phyloP scores from a whole-genome alignment of 1,140 invertebrate species.

The Trissolcus basalis region DNA sequence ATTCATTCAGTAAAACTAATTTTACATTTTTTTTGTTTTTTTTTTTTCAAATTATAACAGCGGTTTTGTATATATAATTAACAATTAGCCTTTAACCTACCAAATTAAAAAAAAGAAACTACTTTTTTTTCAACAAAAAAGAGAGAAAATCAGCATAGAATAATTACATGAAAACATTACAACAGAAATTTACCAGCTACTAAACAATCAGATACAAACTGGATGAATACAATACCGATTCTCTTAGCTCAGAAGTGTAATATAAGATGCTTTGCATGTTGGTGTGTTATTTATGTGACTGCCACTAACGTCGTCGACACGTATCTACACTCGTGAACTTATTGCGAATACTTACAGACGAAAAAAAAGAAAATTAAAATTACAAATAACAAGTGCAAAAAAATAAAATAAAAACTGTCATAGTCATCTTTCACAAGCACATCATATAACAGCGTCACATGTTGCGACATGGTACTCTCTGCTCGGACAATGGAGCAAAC shows the following conservation, averaged over 20 bases:
- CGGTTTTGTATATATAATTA: too few relatives aligned
- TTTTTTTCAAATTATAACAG: too few relatives aligned
- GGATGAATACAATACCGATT: conserved; percentile 13
- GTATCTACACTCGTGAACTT: conserved; percentile 60
- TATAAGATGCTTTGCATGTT: conserved; percentile 66
- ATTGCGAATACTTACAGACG: conserved; percentile 54
- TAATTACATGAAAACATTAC: too few relatives aligned
- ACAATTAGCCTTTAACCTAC: too few relatives aligned
- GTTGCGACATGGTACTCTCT: conserved; percentile 9
- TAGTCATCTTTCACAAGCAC: conserved; percentile 52
- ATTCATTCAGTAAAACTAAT: too few relatives aligned
- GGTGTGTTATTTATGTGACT: conserved; percentile 61
- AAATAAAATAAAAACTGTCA: conserved; percentile 27
- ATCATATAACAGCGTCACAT: conserved; percentile 40
- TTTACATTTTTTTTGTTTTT: too few relatives aligned
- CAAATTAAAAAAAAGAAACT: too few relatives aligned
- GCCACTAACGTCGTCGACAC: conserved; percentile 63
- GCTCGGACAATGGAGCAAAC: conserved; percentile 44
- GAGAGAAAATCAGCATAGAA: too few relatives aligned
- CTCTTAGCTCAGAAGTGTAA: conserved; percentile 21
- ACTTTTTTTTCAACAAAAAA: too few relatives aligned
- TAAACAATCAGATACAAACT: conserved; percentile 35
- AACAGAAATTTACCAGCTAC: conserved; percentile 32
- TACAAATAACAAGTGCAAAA: conserved; percentile 35
- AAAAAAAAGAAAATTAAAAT: conserved; percentile 23